Base-by-base conservation (phyloP, 2,797 vertebrate genomes). In the Parambassis ranga region DNA sequence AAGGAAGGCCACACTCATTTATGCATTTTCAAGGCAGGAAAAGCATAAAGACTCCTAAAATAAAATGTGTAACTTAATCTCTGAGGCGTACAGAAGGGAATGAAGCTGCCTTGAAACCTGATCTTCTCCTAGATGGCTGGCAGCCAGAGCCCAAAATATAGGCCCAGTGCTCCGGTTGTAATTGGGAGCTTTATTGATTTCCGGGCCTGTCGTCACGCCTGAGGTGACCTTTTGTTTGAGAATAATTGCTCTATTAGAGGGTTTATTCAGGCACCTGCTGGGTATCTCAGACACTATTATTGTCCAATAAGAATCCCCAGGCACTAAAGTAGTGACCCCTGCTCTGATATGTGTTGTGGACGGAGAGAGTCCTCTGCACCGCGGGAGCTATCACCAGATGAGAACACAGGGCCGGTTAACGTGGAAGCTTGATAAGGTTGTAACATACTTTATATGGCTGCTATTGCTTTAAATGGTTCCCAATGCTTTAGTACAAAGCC, bases 191-290 rank as follows among this genome's bases (percentile, higher is more conserved):
- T 88, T 91, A 93, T 92, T 92, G 91, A 90, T 92, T 92, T 88
- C 88, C 65, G 69, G 81, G 74, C 71, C 85, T 76, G 84, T 90
- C 79, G 81, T 90, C 87, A 89, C 57, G 81, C 86, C 81, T 77
- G 87, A 85, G 89, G 88, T 91, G 88, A 92, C 90, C 90, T 92
- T 92, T 91, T 91, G 88, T 91, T 90, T 89, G 85, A 92, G 86
- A 92, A 91, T 90, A 91, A 93, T 92, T 91, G 88, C 91, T 92
- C 90, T 84, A 90, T 92, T 92, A 92, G 87, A 75, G 78, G 80
- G 71, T 90, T 91, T 89, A 89, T 87, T 84, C 86, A 86, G 85
- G 82, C 85, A 88, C 82, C 87, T 89, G 89, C 81, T 83, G 81
- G 82, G 81, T 79, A 75, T 82, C 81, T 84, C 63, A 78, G 75